A percentile compares a stretch with the other conserved stretches of the same genome.
Conservation (phyloP, 2,113 vertebrate genomes). For the Sturnira hondurensis region DNA sequence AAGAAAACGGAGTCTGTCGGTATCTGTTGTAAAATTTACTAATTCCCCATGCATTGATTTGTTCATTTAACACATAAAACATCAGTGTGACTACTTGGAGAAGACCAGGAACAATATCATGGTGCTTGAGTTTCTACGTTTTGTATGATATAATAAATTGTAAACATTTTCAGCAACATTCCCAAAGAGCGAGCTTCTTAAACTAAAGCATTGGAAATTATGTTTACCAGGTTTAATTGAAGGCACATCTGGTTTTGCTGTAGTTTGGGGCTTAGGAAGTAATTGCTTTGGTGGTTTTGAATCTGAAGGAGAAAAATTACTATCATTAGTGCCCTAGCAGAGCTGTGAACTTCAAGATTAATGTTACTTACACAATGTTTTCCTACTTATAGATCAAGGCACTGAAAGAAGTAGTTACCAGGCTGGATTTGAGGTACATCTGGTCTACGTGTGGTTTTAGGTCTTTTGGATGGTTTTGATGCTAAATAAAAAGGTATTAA, state of each 20-base stretch:
- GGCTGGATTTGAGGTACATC: conserved; percentile 1
- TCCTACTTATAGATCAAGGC: neutral
- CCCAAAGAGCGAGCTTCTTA: neutral
- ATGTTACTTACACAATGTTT: neutral
- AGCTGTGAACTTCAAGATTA: neutral
- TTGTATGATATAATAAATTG: neutral
- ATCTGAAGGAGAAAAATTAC: conserved; percentile 66
- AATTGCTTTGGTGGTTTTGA: conserved; percentile 64
- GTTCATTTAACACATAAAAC: neutral
- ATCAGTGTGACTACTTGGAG: neutral
- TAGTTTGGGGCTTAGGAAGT: conserved; percentile 67
- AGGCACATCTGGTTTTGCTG: conserved; percentile 62
- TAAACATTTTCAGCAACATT: neutral
- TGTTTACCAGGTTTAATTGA: conserved; percentile 76
- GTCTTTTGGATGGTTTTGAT: conserved; percentile 28
- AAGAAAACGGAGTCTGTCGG: neutral
- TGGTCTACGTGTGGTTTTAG: conserved; percentile 21
- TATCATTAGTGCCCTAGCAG: neutral
- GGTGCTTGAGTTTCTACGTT: neutral
- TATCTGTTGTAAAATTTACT: neutral
- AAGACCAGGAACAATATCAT: conserved; percentile 21
- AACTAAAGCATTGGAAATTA: neutral
- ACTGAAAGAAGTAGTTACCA: conserved; percentile 23
- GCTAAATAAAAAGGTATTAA: conserved; percentile 35
- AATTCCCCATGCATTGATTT: neutral